Evolutionary conservation across 2,888 invertebrate species (phyloP).

Genomic region (Caprella mutica): DNA sequence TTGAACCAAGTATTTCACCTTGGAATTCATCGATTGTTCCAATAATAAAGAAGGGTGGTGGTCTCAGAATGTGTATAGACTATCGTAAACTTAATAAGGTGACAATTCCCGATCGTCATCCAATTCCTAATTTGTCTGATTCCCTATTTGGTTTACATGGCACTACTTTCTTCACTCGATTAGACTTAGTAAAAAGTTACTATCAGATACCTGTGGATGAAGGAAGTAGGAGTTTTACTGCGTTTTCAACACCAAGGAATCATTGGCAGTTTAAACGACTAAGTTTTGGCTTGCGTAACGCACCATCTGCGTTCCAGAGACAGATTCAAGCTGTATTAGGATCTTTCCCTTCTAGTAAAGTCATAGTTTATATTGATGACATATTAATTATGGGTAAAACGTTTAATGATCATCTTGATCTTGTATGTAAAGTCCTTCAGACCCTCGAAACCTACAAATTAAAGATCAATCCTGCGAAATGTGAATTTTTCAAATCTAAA

Average conservation of each 20-base stretch:
- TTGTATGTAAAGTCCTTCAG: background rate
- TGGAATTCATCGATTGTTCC: background rate
- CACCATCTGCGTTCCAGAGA: background rate
- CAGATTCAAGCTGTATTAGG: background rate
- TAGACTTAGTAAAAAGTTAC: background rate
- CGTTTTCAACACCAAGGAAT: constrained; percentile 4
- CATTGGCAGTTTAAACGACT: constrained; percentile 1
- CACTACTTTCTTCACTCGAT: too few relatives aligned
- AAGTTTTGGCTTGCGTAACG: constrained; percentile 4
- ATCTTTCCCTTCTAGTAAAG: background rate
- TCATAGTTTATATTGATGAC: background rate
- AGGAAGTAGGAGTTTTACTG: background rate
- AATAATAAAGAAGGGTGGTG: background rate
- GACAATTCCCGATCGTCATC: background rate
- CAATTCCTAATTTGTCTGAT: constrained; percentile 2
- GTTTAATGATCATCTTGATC: background rate
- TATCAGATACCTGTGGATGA: background rate
- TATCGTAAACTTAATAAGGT: constrained; percentile 1
- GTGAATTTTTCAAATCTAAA: constrained; percentile 1
- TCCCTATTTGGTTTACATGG: background rate
- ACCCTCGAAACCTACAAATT: background rate
- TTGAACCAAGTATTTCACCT: background rate
- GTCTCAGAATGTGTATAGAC: background rate
- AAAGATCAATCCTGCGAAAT: background rate
- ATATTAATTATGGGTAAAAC: constrained; percentile 1